phyloP scores from a whole-genome alignment of 64 coral and sea anemone genomes.

The Montipora efflorescens region DNA sequence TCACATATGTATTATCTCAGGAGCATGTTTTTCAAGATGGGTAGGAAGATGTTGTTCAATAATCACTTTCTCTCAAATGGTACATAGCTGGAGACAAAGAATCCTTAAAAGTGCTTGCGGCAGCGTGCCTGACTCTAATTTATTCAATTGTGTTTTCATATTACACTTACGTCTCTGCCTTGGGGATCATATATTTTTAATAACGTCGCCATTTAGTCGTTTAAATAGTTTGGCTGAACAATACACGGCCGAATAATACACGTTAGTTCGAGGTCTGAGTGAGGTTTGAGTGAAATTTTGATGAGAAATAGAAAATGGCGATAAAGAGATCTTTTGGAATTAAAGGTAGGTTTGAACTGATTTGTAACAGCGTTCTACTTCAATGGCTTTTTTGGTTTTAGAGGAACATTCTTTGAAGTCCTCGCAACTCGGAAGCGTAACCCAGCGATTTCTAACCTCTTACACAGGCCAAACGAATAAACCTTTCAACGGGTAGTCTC shows the following conservation, averaged over 20 bases:
- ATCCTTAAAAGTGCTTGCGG: not conserved
- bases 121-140: not conserved
- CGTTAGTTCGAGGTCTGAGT: not conserved
- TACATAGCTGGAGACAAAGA: not conserved
- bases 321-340: not conserved
- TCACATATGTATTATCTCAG: not conserved
- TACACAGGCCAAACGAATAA: not conserved
- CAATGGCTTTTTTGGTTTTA: not conserved
- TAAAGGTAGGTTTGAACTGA: not conserved
- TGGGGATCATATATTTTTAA: not conserved
- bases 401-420: not conserved
- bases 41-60: constrained; percentile 11
- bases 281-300: not conserved
- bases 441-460: not conserved
- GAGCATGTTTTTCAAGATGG: not conserved
- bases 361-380: not conserved
- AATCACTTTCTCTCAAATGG: not conserved
- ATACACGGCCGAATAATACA: no score
- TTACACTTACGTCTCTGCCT: not conserved
- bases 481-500: not conserved
- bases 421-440: not conserved
- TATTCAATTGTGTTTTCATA: constrained; percentile 16
- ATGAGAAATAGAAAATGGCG: not conserved
- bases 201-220: not conserved
- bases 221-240: not conserved